Evolutionary conservation across 1,140 invertebrate species (phyloP).

Genomic region (Ostrea edulis): DNA sequence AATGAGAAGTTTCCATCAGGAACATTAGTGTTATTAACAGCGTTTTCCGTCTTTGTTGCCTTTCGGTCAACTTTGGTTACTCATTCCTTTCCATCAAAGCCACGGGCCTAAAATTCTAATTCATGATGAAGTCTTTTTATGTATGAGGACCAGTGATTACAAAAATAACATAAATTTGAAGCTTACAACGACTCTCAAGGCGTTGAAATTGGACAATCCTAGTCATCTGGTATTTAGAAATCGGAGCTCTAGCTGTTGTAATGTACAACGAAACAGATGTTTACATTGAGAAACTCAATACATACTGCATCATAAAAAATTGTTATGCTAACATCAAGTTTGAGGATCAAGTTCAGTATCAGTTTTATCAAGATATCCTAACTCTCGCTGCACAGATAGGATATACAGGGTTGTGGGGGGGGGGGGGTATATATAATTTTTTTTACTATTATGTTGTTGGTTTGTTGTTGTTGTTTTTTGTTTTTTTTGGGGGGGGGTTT

Average conservation of each 20-base stretch:
- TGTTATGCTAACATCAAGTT: neutral
- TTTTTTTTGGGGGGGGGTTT: too few relatives aligned
- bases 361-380: neutral
- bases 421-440: too few relatives aligned
- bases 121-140: too few relatives aligned
- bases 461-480: too few relatives aligned
- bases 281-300: slow-evolving; percentile 4
- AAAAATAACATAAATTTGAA: neutral
- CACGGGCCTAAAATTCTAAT: too few relatives aligned
- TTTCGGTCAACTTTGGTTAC: neutral
- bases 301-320: slow-evolving; percentile 2
- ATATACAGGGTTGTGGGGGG: neutral
- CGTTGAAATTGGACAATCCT: neutral
- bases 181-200: neutral
- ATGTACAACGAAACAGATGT: slow-evolving; percentile 9
- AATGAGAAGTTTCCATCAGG: neutral
- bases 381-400: neutral
- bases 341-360: slow-evolving; percentile 1
- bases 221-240: slow-evolving; percentile 8
- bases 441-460: too few relatives aligned
- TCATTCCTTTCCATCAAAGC: neutral
- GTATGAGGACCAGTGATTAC: too few relatives aligned
- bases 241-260: neutral
- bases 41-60: neutral
- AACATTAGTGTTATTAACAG: neutral